phyloP scores from a whole-genome alignment of 2,797 vertebrate genomes.

The Saxicola maurus region DNA sequence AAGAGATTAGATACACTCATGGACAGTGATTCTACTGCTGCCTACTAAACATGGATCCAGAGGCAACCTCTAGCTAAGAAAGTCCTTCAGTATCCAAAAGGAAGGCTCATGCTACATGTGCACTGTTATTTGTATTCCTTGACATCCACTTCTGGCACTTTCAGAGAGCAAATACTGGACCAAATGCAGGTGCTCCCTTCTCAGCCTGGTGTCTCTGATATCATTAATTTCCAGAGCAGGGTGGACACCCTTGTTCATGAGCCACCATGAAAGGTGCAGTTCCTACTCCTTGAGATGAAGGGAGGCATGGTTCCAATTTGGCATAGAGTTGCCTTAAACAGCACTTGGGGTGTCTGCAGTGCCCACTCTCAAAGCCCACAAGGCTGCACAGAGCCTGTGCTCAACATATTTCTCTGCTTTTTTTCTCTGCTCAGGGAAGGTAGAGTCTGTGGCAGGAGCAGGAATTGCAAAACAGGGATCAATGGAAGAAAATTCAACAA shows the following conservation, averaged over 20 bases:
- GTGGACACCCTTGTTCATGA: background rate
- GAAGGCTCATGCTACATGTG: fast-evolving
- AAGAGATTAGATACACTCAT: background rate
- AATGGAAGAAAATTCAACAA: background rate
- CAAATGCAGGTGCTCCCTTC: background rate
- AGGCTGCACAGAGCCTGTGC: background rate
- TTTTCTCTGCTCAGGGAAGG: background rate
- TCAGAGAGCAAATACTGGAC: background rate
- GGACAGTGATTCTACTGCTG: fast-evolving
- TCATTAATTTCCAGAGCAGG: background rate
- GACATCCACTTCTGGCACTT: background rate
- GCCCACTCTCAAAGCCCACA: background rate
- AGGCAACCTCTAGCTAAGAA: background rate
- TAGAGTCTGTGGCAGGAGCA: background rate
- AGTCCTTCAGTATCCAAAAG: background rate
- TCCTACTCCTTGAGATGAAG: background rate
- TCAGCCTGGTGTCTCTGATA: background rate
- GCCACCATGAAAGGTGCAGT: background rate
- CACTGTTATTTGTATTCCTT: background rate
- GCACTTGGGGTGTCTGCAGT: background rate
- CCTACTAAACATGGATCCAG: background rate
- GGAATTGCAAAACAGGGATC: background rate
- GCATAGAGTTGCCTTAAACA: background rate
- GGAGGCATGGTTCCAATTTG: background rate
- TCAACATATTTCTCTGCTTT: background rate